Evolutionary conservation across 2,888 invertebrate genomes (phyloP), one percentile per base, ranked within the genome.

Genomic region (Coleophora flavipennella): DNA sequence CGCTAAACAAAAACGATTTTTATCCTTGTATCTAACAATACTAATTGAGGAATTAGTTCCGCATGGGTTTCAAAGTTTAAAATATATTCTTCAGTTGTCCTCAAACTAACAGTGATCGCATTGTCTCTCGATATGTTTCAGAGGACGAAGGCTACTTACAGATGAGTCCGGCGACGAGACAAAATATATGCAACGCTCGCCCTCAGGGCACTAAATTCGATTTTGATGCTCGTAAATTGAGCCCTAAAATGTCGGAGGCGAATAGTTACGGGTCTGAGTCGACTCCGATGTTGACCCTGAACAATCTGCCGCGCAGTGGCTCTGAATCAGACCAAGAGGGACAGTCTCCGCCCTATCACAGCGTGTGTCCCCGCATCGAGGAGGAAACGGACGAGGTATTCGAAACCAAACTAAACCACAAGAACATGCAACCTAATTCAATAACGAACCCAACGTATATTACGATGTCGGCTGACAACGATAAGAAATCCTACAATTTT

Each of bases 131-230:
- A 32, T 40, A 31, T 36, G 33, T 78, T 76, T 40, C 75, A 70
- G 75, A 81, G 45, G 77, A 77, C 34, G 83, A 86, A 41, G 89
- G 88, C 13, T 90, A 91, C 58, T 70, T 90, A 39, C 86, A 87
- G 58, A 90, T 90, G 89, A 88, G 85, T 51, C 84, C 88, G 1
- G 62, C 71, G 2, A 55, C 60, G n/a, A 67, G 59, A 36, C 67
- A 60, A 35, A 70, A 62, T 26, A 81, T 87, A 55, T 89, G 88
- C 64, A 89, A 88, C 59, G 88, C 90, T 1, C 75, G 88, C 43
- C 50, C 66, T 1, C 62, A 62, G 2, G 66, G 66, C 4, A 69
- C 73, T 2, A 77, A 81, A 44, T 89, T 89, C 52, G 78, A 86
- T 48, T 90, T 90, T 55, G 80, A 84, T 37, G 51, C 74, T 13